Base-by-base conservation (phyloP, 1,140 invertebrate species). In the Procambarus clarkii region DNA sequence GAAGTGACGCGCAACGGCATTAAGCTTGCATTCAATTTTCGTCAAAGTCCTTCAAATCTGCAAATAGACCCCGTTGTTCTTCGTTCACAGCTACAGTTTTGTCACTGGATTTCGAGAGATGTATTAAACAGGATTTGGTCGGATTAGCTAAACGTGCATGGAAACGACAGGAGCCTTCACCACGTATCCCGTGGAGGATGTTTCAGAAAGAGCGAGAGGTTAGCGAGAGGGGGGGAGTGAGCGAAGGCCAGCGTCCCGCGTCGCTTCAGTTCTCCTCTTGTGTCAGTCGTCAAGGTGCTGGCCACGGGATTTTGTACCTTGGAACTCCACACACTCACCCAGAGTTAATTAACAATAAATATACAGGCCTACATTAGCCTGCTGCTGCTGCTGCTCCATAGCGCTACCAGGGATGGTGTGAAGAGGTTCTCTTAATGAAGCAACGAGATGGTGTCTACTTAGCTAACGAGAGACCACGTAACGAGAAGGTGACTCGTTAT, bases 11-110 rank as follows among this genome's bases (percentile, higher is more conserved):
- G 82, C 74, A 84, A 91, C 88, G 83, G 88, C 88, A 91, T 91
- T 91, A 91, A 91, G 81, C 88, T 91, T 91, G 88, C 88, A 91
- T 91, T 91, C 88, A 91, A 91, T 91, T 91, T 91, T 91, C 88
- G 88, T 91, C 88, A 91, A 91, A 91, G 88, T 91, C 88, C 88
- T 91, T 91, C 88, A 91, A 85, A 91, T 91, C 88, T 91, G 88
- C 88, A 91, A 91, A 91, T 74, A 71, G 54, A 64, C 45, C 82
- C 83, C 88, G 4, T 45, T 91, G 74, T 91, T 85, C 82, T 91
- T 91, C 88, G 74, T 79, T 85, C 88, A 54, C 58, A 79, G 74
- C 58, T 76, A 54, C 82, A 84, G 83, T 84, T 83, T 69, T 50
- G 83, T 45, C 46, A 34, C 54, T 79, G 76, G 74, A 80, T 86